Conservation (phyloP, 2,797 vertebrate species). For the Furcifer pardalis region DNA sequence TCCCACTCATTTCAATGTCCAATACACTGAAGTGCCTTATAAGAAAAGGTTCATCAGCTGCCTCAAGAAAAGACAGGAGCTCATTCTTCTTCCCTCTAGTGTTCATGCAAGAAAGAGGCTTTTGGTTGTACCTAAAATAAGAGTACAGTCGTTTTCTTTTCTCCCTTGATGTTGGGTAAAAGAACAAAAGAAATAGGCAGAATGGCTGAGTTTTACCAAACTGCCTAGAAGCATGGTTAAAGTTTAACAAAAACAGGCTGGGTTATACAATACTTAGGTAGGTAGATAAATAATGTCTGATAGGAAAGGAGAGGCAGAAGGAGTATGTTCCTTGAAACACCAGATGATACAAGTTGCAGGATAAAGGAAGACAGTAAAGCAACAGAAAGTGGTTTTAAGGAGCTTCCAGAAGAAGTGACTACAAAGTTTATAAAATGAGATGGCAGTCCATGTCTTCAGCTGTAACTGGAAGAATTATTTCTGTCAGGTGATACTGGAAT, state of each 20-base stretch:
- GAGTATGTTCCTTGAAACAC: neutral
- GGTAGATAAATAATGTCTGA: neutral
- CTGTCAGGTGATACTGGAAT: neutral
- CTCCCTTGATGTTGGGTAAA: neutral
- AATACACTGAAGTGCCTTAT: neutral
- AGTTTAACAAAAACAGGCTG: neutral
- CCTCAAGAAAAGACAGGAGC: no score
- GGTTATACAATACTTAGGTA: neutral
- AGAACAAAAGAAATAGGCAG: neutral
- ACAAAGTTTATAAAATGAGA: neutral
- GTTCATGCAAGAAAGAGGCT: neutral
- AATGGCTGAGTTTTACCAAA: neutral
- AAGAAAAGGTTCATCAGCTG: neutral
- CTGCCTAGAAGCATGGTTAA: no score
- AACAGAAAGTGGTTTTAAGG: neutral
- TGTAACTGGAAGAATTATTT: neutral
- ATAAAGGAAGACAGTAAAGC: neutral
- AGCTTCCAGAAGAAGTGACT: neutral
- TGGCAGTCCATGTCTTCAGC: no score
- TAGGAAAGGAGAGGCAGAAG: neutral
- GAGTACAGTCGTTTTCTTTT: neutral
- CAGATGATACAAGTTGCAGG: no score
- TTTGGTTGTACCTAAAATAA: neutral
- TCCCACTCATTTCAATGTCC: neutral
- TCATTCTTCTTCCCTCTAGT: neutral